Evolutionary conservation across 2,888 invertebrate species (phyloP).

Genomic region (Ornithoptera priamus): DNA sequence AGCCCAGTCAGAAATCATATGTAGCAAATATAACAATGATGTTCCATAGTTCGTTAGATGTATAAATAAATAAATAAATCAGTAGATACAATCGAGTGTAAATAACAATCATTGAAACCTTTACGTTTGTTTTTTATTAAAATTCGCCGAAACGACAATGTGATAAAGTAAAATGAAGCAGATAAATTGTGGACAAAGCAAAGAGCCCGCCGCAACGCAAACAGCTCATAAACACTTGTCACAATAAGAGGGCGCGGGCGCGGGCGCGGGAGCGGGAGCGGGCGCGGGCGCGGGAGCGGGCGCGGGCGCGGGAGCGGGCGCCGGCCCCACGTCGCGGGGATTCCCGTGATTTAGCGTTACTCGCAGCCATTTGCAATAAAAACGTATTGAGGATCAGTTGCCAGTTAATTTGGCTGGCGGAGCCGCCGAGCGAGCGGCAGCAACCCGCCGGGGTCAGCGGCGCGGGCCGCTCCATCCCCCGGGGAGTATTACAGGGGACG

Average conservation of each 20-base stretch:
- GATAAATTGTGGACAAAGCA: slow-evolving; percentile 35
- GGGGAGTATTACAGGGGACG: slow-evolving; percentile 39
- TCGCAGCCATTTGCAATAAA: slow-evolving; percentile 68
- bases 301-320: slow-evolving; percentile 47
- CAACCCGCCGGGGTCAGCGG: slow-evolving; percentile 38
- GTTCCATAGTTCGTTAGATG: too few species aligned
- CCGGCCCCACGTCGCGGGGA: slow-evolving; percentile 54
- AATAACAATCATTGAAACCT: too few species aligned
- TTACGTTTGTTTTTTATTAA: too few species aligned
- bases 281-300: slow-evolving; percentile 50
- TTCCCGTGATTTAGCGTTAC: slow-evolving; percentile 71
- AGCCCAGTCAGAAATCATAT: too few species aligned
- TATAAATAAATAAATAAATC: too few species aligned
- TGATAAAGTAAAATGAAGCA: slow-evolving; percentile 6
- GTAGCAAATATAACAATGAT: too few species aligned
- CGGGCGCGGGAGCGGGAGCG: slow-evolving; percentile 40
- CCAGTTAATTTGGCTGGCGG: slow-evolving; percentile 61
- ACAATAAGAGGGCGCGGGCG: slow-evolving; percentile 61
- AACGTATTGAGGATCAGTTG: slow-evolving; percentile 62
- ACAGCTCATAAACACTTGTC: slow-evolving; percentile 61
- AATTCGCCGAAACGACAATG: too few species aligned
- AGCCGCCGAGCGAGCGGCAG: slow-evolving; percentile 39
- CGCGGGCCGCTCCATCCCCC: slow-evolving; percentile 52
- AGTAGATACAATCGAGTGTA: too few species aligned
- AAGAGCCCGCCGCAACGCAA: slow-evolving; percentile 37